Percentiles rank a stretch among this genome's conserved stretches.
These are phyloP conservation scores for Anableps anableps DNA, from an alignment of 2,797 vertebrate genomes.

Conservation along the genomic window DNA sequence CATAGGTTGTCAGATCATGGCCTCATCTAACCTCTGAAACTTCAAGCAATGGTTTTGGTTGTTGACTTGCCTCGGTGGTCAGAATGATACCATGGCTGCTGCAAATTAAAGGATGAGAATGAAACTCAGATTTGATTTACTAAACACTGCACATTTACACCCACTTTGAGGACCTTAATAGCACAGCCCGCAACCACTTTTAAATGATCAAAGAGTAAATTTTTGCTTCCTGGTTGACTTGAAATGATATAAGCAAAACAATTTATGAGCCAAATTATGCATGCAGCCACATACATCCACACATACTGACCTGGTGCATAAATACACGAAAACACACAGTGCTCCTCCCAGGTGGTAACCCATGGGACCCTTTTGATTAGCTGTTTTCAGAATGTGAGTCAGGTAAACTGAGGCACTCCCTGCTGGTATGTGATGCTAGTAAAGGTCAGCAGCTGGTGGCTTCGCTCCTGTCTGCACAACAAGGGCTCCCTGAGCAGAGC, in stretches of 20 bases:
- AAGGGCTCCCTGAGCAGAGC: slow-evolving; percentile 38
- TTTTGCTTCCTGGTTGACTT: slow-evolving; percentile 55
- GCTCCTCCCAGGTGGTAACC: slow-evolving; percentile 57
- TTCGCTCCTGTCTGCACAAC: slow-evolving; percentile 37
- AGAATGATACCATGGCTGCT: slow-evolving; percentile 24
- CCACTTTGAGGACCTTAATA: slow-evolving; percentile 47
- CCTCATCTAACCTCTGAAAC: slow-evolving; percentile 41
- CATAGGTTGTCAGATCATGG: slow-evolving; percentile 17
- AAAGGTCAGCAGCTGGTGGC: slow-evolving; percentile 77
- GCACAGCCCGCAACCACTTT: slow-evolving; percentile 51
- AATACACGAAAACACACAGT: slow-evolving; percentile 30
- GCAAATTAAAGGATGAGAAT: slow-evolving; percentile 62
- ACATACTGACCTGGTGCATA: slow-evolving; percentile 19
- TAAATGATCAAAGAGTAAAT: slow-evolving; percentile 63
- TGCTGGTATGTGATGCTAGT: slow-evolving; percentile 59
- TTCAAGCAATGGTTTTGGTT: slow-evolving; percentile 32
- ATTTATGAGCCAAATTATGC: slow-evolving; percentile 22
- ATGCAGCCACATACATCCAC: slow-evolving; percentile 14
- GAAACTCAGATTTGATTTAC: slow-evolving; percentile 51
- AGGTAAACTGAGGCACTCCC: slow-evolving; percentile 65
- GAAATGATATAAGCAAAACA: slow-evolving; percentile 43
- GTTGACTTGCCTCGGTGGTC: slow-evolving; percentile 31
- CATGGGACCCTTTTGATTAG: slow-evolving; percentile 74
- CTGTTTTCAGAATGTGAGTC: slow-evolving; percentile 69
- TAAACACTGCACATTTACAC: slow-evolving; percentile 42